phyloP scores from a whole-genome alignment of 92 coral and sea anemone genomes.

The Phenganax stokvisi region DNA sequence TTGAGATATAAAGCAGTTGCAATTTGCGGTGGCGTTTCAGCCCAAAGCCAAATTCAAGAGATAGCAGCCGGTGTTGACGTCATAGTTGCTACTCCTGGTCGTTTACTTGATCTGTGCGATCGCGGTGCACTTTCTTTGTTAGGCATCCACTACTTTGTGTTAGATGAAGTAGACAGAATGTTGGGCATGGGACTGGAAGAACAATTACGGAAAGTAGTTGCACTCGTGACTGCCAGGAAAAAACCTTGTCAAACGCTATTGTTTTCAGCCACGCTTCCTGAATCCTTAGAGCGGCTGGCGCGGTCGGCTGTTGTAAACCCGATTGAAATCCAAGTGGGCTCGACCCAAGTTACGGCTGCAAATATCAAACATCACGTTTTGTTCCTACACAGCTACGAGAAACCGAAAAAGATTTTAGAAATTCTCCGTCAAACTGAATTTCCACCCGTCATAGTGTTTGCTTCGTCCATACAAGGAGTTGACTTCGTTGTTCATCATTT shows the following conservation, averaged over 20 bases:
- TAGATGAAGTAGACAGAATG: conserved; percentile 98
- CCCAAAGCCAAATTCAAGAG: conserved; percentile 61
- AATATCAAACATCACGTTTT: conserved; percentile 68
- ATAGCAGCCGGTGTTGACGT: conserved; percentile 72
- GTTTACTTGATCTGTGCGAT: conserved; percentile 84
- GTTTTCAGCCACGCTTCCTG: conserved; percentile 96
- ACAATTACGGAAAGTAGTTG: conserved; percentile 85
- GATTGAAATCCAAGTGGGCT: conserved; percentile 82
- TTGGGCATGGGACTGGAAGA: conserved; percentile 96
- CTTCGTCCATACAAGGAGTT: conserved; percentile 89
- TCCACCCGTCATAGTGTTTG: conserved; percentile 93
- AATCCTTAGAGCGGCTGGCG: conserved; percentile 81
- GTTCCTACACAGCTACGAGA: conserved; percentile 76
- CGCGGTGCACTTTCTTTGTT: conserved; percentile 66
- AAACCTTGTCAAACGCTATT: conserved; percentile 90
- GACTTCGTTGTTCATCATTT: conserved; percentile 79
- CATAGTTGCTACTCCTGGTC: conserved; percentile 84
- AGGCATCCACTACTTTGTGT: conserved; percentile 70
- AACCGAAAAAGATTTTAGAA: conserved; percentile 67
- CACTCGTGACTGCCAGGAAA: conserved; percentile 72
- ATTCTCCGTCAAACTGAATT: conserved; percentile 72
- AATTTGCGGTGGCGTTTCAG: conserved; percentile 89
- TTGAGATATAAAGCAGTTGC: conserved; percentile 52
- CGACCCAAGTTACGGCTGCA: conserved; percentile 80
- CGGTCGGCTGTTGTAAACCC: conserved; percentile 92